A percentile compares a stretch with the other conserved stretches of the same genome.
Conservation (phyloP, 2,888 invertebrate genomes). For the Timema cristinae region DNA sequence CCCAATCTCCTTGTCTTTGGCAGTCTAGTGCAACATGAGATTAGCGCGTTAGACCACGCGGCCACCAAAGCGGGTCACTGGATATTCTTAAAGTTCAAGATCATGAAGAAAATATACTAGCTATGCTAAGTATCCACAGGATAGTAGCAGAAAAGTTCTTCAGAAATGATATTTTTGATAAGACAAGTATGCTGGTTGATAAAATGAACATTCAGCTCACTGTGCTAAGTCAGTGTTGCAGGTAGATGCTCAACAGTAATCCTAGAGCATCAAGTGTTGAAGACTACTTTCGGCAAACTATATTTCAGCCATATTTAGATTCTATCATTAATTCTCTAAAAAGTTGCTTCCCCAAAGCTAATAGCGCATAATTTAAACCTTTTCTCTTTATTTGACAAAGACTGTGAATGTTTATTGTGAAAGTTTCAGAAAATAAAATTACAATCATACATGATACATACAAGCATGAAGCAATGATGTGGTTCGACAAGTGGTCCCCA, state of each 20-base stretch:
- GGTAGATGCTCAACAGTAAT: no score
- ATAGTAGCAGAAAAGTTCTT: background rate
- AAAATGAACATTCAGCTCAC: no score
- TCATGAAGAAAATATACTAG: background rate
- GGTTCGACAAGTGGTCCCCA: conserved; percentile 11
- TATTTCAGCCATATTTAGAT: conserved; percentile 9
- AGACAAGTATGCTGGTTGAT: background rate
- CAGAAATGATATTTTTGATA: background rate
- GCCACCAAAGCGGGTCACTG: no score
- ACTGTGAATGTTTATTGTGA: background rate
- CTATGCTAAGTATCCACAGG: background rate
- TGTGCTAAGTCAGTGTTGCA: no score
- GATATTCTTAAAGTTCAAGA: background rate
- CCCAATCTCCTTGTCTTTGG: no score
- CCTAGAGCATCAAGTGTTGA: background rate
- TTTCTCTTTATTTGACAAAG: no score
- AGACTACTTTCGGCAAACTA: background rate
- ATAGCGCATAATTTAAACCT: background rate
- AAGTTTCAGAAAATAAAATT: background rate
- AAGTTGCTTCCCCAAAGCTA: background rate
- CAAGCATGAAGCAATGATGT: background rate
- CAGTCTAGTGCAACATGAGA: no score
- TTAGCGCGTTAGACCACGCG: no score
- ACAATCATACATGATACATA: background rate
- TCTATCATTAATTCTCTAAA: conserved; percentile 8